Base-by-base conservation (phyloP, 2,888 invertebrate species). In the Lasioglossum marginatum region DNA sequence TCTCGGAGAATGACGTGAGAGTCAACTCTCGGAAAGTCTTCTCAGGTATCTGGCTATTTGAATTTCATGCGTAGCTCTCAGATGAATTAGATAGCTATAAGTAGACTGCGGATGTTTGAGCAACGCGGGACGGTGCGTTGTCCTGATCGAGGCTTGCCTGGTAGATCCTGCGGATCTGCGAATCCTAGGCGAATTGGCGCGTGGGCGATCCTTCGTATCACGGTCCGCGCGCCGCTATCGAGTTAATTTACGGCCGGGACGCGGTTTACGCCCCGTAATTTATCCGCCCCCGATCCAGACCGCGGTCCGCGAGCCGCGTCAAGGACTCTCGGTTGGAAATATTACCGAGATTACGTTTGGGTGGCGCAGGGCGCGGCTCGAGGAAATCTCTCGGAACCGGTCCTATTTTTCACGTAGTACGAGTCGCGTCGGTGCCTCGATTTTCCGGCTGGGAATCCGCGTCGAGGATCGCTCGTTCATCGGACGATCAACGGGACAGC, bases 221-320 rank as follows among this genome's bases (percentile, higher is more conserved):
- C 72, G 77, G 89, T 81, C 60, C 23, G 48, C 79, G 78, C 79
- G 78, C 73, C 70, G 66, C 80, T 84, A 88, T 90, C 90, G 82
- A 80, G 68, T 68, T 88, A 90, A 90, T 90, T 90, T 88, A 90
- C 80, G 37, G 84, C 79, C 90, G 76, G 83, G 81, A 70, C 73
- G 78, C 83, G 71, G 85, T 90, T 90, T 91, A 91, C 87, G 90
- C 89, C 88, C 81, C 78, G 79, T 88, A 91, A 91, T 90, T 90
- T 91, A 90, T 88, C 85, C 85, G 83, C 85, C 81, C 82, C 87
- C 79, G 71, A 79, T 82, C 83, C 76, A 19, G 82, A 23, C 77
- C 90, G 72, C 66, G 66, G 16, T n/a, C 74, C 90, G 70, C 66
- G 19, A 34, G 34, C 31, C 19, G 34, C 66, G 1, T 66, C 66